Base-by-base conservation (phyloP, 2,113 vertebrate genomes). In the Narcine bancroftii region DNA sequence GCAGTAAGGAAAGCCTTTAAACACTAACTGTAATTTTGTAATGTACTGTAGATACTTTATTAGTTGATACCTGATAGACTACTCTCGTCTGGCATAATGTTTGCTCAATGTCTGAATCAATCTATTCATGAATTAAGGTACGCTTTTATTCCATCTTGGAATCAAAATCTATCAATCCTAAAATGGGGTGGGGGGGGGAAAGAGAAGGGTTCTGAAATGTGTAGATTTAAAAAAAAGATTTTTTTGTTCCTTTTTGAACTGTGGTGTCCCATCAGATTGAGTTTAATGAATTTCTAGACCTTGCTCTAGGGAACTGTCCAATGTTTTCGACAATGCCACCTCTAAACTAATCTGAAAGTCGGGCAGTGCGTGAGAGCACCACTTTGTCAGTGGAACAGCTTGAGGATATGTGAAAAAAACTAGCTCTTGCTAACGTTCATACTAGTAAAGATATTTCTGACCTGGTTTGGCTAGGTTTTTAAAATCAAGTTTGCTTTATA, bases 21-120 rank as follows among this genome's bases (percentile, higher is more conserved):
- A 91, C 89, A 91, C 89, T 91, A 91, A 91, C 42, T n/a, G 33
- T 87, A 36, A 63, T n/a, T 65, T 89, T 17, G n/a, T 91, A 69
- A 42, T 65, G 24, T 47, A 39, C 26, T 47, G 21, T 42, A 71
- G 89, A 29, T 6, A 83, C 26, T 60, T 50, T 89, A n/a, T 69
- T 47, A 39, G 29, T 91, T 91, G 89, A 39, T 47, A 29, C 89
- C 36, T 47, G 26, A 47, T 47, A 91, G 39, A 69, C 29, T 66
- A 66, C 3, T 65, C 39, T 89, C 29, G 53, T 21, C 33, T 87
- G 53, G 53, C 81, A 69, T 29, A 69, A 26, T 47, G 79, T 53
- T 53, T 39, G 56, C 45, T 39, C 85, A 65, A 42, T 89, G 39
- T 65, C 21, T 66, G 60, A 9, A 19, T 69, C 36, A 69, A 45